Evolutionary conservation across 2,797 vertebrate species (phyloP).

Genomic region (Threskiornis aethiopicus): DNA sequence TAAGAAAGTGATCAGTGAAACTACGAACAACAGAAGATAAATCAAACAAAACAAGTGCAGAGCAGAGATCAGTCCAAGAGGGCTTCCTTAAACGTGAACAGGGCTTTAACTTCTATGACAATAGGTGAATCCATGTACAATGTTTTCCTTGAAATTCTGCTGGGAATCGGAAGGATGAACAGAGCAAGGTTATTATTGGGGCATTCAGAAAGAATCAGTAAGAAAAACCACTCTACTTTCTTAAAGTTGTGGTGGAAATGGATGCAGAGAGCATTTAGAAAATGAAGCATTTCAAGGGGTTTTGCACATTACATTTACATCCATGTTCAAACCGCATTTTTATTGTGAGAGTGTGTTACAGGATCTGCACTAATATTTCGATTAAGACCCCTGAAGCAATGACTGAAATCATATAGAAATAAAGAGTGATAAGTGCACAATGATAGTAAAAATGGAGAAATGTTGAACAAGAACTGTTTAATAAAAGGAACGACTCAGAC

Average conservation of each 20-base stretch:
- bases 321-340: background rate
- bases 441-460: background rate
- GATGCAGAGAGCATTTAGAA: background rate
- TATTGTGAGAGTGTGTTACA: background rate
- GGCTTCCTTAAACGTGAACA: slow-evolving; percentile 2
- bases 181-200: background rate
- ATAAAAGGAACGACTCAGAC: background rate
- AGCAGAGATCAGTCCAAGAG: slow-evolving; percentile 6
- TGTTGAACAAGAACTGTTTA: background rate
- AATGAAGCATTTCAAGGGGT: background rate
- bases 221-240: background rate
- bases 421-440: background rate
- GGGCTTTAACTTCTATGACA: background rate
- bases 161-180: background rate
- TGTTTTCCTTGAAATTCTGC: background rate
- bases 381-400: background rate
- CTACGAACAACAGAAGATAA: slow-evolving; percentile 62
- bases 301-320: background rate
- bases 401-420: background rate
- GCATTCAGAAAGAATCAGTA: background rate
- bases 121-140: background rate
- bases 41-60: slow-evolving; percentile 52
- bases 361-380: background rate
- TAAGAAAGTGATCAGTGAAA: slow-evolving; percentile 78
- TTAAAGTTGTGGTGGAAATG: background rate